Evolutionary conservation across 2,888 invertebrate genomes (phyloP), one percentile per base, ranked within the genome.

Genomic region (Panorpa germanica): DNA sequence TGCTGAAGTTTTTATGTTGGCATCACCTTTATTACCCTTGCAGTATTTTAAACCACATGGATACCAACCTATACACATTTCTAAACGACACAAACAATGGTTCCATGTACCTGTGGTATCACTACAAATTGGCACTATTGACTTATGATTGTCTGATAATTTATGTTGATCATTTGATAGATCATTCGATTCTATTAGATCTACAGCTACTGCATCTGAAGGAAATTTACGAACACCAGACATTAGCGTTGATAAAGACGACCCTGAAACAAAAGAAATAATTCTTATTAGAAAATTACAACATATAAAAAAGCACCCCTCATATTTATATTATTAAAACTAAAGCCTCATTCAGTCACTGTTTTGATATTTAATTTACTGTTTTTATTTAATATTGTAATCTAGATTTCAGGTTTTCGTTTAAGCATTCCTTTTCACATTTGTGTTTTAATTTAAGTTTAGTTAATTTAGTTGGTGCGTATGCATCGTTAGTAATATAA

Each of bases 21-120:
- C 55, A 8, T 62, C 62, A 39, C 66, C 65, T 25, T 70, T 69
- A 50, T 78, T 77, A 25, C 77, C 78, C 45, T 85, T 82, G 57
- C 93, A 93, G 57, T 88, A 93, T 49, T 91, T 91, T 24, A 93
- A 62, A 13, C 86, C 88, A 52, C 91, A 93, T 0, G 93, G 91
- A 54, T 88, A 93, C 91, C 91, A 93, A 31, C 86, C 86, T 30
- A 91, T 75, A 52, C 88, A 88, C 37, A 76, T 69, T 61, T 88
- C 81, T 41, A 88, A 61, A 32, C 76, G 76, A 50, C 90, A 90
- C 30, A 75, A 66, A 50, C 90, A 90, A 14, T 83, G 74, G 35
- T 70, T 65, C 58, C 68, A 65, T 34, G 67, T 55, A 42, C 71
- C 70, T 34, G 68, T 65, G 29, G 73, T 70, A 29, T 71, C 66